Conservation (phyloP, 2,113 vertebrate species). For the Istiophorus platypterus region DNA sequence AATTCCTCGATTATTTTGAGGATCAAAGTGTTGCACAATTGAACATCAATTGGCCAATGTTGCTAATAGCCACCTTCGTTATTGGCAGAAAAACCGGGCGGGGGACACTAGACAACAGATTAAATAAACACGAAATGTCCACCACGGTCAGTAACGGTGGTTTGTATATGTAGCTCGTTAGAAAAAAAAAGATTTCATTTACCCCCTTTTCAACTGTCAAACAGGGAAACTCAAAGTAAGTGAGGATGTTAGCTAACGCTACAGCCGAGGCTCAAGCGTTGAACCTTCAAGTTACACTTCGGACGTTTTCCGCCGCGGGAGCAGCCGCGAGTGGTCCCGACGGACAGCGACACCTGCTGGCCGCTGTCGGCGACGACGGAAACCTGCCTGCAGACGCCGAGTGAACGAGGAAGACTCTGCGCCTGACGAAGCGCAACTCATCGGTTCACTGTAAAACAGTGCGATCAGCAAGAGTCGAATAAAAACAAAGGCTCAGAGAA, state of each 20-base stretch:
- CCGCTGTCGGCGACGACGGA: not conserved
- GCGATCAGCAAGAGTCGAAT: not conserved
- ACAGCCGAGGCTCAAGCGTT: rapidly evolving
- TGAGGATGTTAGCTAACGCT: not conserved
- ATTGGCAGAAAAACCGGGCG: not conserved
- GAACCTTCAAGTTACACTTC: conserved; percentile 15
- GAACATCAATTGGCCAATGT: no score
- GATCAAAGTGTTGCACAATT: no score
- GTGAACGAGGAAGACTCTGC: not conserved
- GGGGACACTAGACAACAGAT: not conserved
- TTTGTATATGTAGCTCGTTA: not conserved
- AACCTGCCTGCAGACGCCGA: no score
- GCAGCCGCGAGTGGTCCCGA: no score
- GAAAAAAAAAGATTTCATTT: not conserved
- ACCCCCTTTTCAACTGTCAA: not conserved
- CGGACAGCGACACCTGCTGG: conserved; percentile 35
- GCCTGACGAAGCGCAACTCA: not conserved
- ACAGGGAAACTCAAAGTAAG: no score
- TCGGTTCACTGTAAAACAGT: rapidly evolving
- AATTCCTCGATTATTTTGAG: not conserved
- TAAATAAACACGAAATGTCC: not conserved
- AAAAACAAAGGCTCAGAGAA: conserved; percentile 45
- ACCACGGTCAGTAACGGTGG: no score
- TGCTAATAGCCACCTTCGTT: not conserved
- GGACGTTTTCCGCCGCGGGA: not conserved